Evolutionary conservation across 1,140 invertebrate genomes (phyloP).

Genomic region (Cataglyphis hispanica): DNA sequence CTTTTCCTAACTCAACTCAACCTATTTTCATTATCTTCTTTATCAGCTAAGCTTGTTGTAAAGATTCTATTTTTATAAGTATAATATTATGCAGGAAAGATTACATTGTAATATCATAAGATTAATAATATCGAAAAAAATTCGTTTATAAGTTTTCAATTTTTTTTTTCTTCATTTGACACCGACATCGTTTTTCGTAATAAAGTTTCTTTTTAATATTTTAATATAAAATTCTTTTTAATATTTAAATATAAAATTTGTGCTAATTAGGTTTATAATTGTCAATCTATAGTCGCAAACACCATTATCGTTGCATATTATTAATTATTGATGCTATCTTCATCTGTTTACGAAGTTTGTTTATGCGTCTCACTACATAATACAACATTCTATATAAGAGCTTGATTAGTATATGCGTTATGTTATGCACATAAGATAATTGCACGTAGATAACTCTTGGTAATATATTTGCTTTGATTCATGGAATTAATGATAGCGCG

Average conservation of each 20-base stretch:
- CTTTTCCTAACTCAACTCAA: constrained; percentile 34
- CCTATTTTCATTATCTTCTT: constrained; percentile 27
- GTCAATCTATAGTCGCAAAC: not conserved
- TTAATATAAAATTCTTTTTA: not conserved
- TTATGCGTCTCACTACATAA: not conserved
- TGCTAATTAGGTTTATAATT: not conserved
- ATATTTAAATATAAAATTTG: not conserved
- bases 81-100: no score
- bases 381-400: constrained; percentile 10
- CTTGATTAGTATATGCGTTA: not conserved
- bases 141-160: not conserved
- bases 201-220: not conserved
- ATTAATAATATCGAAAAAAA: not conserved
- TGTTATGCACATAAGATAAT: constrained; percentile 16
- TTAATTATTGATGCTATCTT: not conserved
- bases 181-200: not conserved
- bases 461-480: not conserved
- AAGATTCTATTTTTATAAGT: no score
- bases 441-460: constrained; percentile 1
- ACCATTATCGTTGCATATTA: not conserved
- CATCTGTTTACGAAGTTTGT: not conserved
- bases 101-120: not conserved
- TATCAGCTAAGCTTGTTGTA: not conserved
- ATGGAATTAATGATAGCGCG: not conserved
- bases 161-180: not conserved